Evolutionary conservation across 1,140 invertebrate genomes (phyloP).

Genomic region (Brachionus rotundiformis): DNA sequence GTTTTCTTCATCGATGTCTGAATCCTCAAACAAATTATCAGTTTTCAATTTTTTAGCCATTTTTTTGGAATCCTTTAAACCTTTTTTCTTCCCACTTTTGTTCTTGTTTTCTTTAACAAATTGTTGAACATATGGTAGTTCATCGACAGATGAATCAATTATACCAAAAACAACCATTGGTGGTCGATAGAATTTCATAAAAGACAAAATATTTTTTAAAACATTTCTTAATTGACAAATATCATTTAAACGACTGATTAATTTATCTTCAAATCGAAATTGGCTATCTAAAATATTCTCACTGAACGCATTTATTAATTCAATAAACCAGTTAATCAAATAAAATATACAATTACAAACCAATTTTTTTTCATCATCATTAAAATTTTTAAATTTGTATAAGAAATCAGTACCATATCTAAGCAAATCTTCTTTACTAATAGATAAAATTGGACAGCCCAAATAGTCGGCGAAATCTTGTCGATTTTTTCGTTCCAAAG

Average conservation of each 20-base stretch:
- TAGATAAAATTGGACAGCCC: slow-evolving; percentile 27
- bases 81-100: slow-evolving; percentile 5
- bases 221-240: slow-evolving; percentile 27
- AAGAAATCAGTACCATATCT: neutral
- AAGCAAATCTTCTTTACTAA: slow-evolving; percentile 15
- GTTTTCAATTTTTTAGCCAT: neutral
- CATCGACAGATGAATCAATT: slow-evolving; percentile 36
- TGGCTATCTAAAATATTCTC: slow-evolving; percentile 7
- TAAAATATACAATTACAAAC: slow-evolving; percentile 42
- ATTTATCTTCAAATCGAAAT: neutral
- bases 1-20: slow-evolving; percentile 10
- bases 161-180: slow-evolving; percentile 49
- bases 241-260: neutral
- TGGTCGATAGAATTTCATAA: slow-evolving; percentile 27
- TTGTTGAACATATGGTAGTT: slow-evolving; percentile 25
- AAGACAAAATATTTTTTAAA: neutral
- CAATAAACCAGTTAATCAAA: slow-evolving; percentile 47
- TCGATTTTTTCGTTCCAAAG: slow-evolving; percentile 33
- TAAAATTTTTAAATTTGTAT: slow-evolving; percentile 12
- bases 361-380: slow-evolving; percentile 45
- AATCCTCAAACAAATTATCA: slow-evolving; percentile 7
- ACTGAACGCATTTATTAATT: slow-evolving; percentile 36
- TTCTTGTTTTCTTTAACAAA: slow-evolving; percentile 4
- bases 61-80: neutral
- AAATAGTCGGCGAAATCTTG: slow-evolving; percentile 3